A percentile compares a stretch with the other conserved stretches of the same genome.
phyloP scores from a whole-genome alignment of 2,797 vertebrate genomes.

The Siniperca obscura region DNA sequence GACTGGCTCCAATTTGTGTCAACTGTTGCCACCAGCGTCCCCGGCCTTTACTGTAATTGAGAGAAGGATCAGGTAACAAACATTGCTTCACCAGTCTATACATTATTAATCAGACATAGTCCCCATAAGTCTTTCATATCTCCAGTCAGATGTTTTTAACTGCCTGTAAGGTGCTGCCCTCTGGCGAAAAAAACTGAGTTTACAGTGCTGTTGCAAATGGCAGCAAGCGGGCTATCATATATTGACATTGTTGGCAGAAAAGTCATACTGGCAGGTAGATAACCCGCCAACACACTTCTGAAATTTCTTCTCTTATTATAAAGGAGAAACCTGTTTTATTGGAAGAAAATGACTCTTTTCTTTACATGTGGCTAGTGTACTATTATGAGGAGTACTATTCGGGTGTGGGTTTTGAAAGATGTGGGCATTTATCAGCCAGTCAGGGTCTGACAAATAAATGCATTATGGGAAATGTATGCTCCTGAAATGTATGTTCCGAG shows the following conservation, averaged over 20 bases:
- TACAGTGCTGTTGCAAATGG: not conserved
- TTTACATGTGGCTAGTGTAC: not conserved
- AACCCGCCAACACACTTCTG: not conserved
- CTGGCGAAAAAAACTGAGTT: constrained; percentile 37
- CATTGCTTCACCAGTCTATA: constrained; percentile 29
- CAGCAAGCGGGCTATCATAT: not conserved
- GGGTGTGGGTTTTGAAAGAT: not conserved
- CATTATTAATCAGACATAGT: constrained; percentile 60
- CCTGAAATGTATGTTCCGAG: not conserved
- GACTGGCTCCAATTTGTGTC: not conserved
- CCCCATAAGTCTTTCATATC: constrained; percentile 30
- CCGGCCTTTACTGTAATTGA: constrained; percentile 42
- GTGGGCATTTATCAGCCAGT: not conserved
- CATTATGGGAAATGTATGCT: not conserved
- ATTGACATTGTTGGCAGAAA: not conserved
- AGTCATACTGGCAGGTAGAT: not conserved
- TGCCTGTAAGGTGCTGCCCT: constrained; percentile 50
- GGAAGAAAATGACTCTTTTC: no score
- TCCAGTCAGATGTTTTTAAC: not conserved
- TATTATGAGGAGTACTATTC: not conserved
- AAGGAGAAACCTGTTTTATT: not conserved
- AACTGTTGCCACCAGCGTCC: constrained; percentile 5
- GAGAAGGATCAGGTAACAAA: constrained; percentile 58
- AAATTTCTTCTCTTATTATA: not conserved
- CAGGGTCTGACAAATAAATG: not conserved